Evolutionary conservation across 1,140 invertebrate genomes (phyloP), one percentile per base, ranked within the genome.

Genomic region (Drosophila pectinifera): DNA sequence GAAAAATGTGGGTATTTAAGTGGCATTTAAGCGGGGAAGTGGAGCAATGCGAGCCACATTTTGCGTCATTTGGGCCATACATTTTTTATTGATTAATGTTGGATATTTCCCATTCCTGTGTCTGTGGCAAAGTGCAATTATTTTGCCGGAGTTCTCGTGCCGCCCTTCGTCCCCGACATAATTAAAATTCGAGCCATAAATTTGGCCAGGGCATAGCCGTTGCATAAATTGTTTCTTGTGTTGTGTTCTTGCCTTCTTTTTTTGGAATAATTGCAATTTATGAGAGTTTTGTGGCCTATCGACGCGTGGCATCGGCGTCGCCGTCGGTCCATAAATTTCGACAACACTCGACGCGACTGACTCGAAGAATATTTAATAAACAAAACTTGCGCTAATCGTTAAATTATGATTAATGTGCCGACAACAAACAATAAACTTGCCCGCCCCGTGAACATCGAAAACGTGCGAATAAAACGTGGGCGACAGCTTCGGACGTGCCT

Each of bases 331-430:
- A 81, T 81, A 82, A 82, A 79, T 83, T 79, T 83, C 39, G 34
- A 54, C 62, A 42, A 45, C 46, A 36, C 61, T 67, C 48, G 45
- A 36, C 53, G 36, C 48, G 64, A 31, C 65, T 31, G 54, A 31
- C 41, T 59, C 55, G 48, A 54, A 61, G 76, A 81, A 80, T 82
- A 83, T 82, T 83, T 83, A 83, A 83, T 83, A 83, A 83, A 82
- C 80, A 82, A 82, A 82, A 83, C 80, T 82, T 83, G 80, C 64
- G 80, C 75, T 83, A 84, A 83, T 83, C 80, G 82, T 83, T 83
- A 84, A 83, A 83, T 83, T 84, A 83, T 83, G 80, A 83, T 83
- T 83, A 83, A 83, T 83, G 80, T 83, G 80, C 75, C 75, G 75
- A 83, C 80, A 83, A 75, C 76, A 70, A 70, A 70, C 67, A 70